Percentiles rank a stretch among this genome's conserved stretches.
Evolutionary conservation across 1,140 invertebrate species (phyloP).

Genomic region (Diabrotica undecimpunctata): DNA sequence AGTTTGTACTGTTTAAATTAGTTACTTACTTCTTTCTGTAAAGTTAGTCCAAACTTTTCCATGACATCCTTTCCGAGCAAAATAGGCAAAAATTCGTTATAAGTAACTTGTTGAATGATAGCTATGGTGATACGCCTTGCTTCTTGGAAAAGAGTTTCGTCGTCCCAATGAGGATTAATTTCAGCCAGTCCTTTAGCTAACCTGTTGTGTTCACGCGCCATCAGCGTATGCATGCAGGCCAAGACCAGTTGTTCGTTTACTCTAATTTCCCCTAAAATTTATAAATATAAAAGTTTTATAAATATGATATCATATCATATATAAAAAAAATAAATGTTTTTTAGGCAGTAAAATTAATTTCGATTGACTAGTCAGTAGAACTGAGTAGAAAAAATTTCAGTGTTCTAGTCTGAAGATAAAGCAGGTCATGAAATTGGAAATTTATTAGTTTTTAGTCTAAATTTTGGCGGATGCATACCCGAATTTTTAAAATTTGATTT

Average conservation of each 20-base stretch:
- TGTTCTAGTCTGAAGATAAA: no score
- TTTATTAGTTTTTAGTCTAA: no score
- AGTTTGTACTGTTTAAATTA: no score
- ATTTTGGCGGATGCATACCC: no score
- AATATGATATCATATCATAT: not conserved
- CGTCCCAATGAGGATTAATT: slow-evolving; percentile 92
- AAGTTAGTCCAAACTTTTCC: slow-evolving; percentile 82
- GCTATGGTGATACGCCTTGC: slow-evolving; percentile 84
- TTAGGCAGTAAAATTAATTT: no score
- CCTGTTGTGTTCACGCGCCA: slow-evolving; percentile 85
- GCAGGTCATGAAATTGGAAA: no score
- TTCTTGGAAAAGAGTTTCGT: slow-evolving; percentile 92
- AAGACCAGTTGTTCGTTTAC: slow-evolving; percentile 91
- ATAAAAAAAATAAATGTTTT: slow-evolving; percentile 3
- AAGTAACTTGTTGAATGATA: slow-evolving; percentile 89
- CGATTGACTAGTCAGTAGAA: no score
- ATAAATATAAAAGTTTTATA: slow-evolving; percentile 27
- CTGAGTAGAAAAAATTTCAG: no score
- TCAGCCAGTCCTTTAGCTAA: slow-evolving; percentile 70
- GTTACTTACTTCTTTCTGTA: slow-evolving; percentile 70
- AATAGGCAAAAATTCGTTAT: slow-evolving; percentile 92
- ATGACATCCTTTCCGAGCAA: slow-evolving; percentile 90
- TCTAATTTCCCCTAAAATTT: slow-evolving; percentile 74
- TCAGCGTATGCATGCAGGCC: slow-evolving; percentile 85
- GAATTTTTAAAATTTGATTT: no score